These are phyloP conservation scores for Oscarella lobularis DNA, from an alignment of 37 sponge, comb jelly and placozoan genomes.

Conservation along the genomic window DNA sequence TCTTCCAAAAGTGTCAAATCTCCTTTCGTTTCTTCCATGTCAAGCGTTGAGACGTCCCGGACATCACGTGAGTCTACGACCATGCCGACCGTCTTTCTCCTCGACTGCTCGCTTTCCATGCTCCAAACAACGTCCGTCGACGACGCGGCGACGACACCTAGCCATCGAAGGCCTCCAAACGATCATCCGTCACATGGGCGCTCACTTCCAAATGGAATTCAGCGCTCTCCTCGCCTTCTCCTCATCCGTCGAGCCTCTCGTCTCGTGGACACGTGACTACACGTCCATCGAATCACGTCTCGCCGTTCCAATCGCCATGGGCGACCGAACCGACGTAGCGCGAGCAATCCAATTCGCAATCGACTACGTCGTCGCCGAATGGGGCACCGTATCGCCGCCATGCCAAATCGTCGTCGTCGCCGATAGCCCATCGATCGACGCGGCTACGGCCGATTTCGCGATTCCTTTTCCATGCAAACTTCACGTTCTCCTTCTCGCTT, in stretches of 20 bases:
- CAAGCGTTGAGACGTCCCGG: no score
- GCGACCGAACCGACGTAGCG: slow-evolving; percentile 47
- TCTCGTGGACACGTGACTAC: slow-evolving; percentile 58
- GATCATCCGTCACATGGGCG: slow-evolving; percentile 37
- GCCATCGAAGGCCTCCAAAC: slow-evolving; percentile 44
- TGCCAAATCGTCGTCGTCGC: slow-evolving; percentile 65
- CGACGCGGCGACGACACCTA: slow-evolving; percentile 10
- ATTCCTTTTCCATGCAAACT: slow-evolving; percentile 54
- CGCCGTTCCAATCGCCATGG: no score
- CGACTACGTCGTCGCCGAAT: slow-evolving; percentile 36
- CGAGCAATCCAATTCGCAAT: slow-evolving; percentile 26
- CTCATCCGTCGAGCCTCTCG: slow-evolving; percentile 37
- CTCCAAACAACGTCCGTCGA: slow-evolving; percentile 25
- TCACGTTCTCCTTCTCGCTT: slow-evolving; percentile 45
- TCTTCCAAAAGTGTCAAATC: no score
- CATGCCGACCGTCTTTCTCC: slow-evolving; percentile 75
- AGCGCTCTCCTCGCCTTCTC: slow-evolving; percentile 46
- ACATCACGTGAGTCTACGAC: no score
- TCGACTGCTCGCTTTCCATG: slow-evolving; percentile 84
- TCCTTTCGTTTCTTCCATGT: no score
- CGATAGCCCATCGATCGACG: slow-evolving; percentile 22
- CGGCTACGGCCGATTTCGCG: background rate
- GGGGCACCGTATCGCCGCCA: slow-evolving; percentile 52
- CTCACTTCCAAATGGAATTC: slow-evolving; percentile 38
- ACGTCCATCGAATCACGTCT: no score